These are phyloP conservation scores for Brachyistius frenatus DNA, from an alignment of 2,113 vertebrate genomes.

Conservation along the genomic window DNA sequence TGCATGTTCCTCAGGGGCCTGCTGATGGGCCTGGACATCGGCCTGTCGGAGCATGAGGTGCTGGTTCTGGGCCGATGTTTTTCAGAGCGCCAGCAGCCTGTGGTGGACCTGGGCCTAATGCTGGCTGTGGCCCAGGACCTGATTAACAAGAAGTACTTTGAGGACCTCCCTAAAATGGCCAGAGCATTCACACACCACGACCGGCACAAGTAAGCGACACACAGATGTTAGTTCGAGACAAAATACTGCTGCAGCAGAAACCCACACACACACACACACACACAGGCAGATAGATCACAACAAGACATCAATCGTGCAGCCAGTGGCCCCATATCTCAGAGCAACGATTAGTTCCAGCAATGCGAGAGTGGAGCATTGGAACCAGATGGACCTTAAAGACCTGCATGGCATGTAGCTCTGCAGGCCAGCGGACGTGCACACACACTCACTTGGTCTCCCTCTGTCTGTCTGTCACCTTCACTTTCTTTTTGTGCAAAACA, in stretches of 20 bases:
- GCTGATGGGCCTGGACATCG: constrained; percentile 77
- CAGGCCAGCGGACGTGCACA: constrained; percentile 39
- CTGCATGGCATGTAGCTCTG: constrained; percentile 55
- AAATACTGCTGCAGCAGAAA: constrained; percentile 28
- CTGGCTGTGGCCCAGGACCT: constrained; percentile 86
- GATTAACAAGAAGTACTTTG: constrained; percentile 89
- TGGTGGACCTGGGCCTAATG: constrained; percentile 76
- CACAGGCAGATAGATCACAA: constrained; percentile 58
- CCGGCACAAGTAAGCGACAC: constrained; percentile 82
- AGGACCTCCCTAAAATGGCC: constrained; percentile 84
- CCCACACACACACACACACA: constrained; percentile 44
- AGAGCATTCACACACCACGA: constrained; percentile 83
- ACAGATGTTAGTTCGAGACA: constrained; percentile 10
- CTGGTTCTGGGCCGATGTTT: constrained; percentile 87
- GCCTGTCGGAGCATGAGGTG: constrained; percentile 89
- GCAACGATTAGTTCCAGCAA: constrained; percentile 81
- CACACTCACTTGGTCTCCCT: neutral
- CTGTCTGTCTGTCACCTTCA: neutral
- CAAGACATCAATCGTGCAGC: constrained; percentile 75
- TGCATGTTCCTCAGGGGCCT: constrained; percentile 79
- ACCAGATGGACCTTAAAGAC: constrained; percentile 79
- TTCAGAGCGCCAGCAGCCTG: constrained; percentile 62
- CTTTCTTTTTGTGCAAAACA: neutral
- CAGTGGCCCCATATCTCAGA: constrained; percentile 71
- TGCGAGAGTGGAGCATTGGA: constrained; percentile 80